Base-by-base conservation (phyloP, 2,888 invertebrate species). In the Oligia latruncula region DNA sequence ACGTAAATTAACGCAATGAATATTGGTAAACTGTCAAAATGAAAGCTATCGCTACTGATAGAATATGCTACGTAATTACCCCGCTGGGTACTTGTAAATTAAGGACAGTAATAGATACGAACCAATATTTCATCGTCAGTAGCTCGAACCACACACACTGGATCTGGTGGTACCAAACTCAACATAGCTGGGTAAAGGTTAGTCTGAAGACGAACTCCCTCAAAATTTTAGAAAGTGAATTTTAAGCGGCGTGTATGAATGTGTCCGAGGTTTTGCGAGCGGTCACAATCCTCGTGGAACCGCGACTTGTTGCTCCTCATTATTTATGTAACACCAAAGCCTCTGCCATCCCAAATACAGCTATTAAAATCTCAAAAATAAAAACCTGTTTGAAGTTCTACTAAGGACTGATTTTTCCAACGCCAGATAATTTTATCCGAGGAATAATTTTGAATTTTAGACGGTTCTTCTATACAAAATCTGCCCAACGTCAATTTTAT, bases 281-380 rank as follows among this genome's bases (percentile, higher is more conserved):
- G 55, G 64, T 64, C 43, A 66, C 55, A 46, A 49, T 62, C 74
- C 80, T 78, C 78, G 68, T 78, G 78, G 70, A 70, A 20, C 60
- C n/a, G 62, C 67, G 49, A 86, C 86, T 88, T 87, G 88, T 87
- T 88, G 87, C 78, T 64, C 20, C 70, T 86, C 70, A 86, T 88
- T 86, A 80, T 72, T 80, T 74, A 85, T 78, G 78, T 72, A 87
- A 64, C 66, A 49, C 35, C 29, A 46, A 67, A 55, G 20, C 65
- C 46, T 52, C 68, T 58, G 46, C 68, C 43, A 52, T 29, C 77
- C 55, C 23, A 68, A 80, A 76, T 71, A 72, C n/a, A 40, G 67
- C 35, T 35, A 68, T 79, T 73, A 77, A 84, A 62, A 15, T n/a
- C n/a, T 55, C 15, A 62, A 15, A 29, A 62, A 29, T 62, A 29